Base-by-base conservation (phyloP, 2,888 invertebrate species). In the Erynnis tages region DNA sequence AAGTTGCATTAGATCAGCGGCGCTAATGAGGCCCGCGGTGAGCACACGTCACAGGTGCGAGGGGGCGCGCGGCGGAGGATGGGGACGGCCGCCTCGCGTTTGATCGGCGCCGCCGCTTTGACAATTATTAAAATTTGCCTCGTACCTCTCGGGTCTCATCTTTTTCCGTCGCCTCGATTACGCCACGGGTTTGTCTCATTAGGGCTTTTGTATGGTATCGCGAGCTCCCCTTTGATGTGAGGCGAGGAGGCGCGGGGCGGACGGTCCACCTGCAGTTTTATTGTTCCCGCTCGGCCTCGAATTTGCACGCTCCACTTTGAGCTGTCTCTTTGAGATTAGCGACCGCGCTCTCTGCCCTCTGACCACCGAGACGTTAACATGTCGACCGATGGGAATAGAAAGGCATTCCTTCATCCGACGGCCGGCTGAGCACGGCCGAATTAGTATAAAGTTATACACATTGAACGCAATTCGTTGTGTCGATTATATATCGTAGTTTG, bases 91-190 rank as follows among this genome's bases (percentile, higher is more conserved):
- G 71, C 80, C 77, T 70, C 72, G 79, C 86, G 85, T 90, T 90
- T 90, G 89, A 89, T 89, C 87, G 88, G 73, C 76, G 84, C 90
- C 89, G 89, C 84, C 88, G 90, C 90, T 90, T 90, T 90, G 90
- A 90, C 90, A 90, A 90, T 90, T 90, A 90, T 90, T 90, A 90
- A 90, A 90, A 90, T 90, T 89, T 85, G 90, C 88, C 88, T 83
- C 86, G 87, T 86, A 86, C 85, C 86, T 82, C 85, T 82, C 86
- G 77, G 79, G 86, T 81, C 84, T 88, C 88, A 88, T 88, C 88
- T 88, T 86, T 89, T 88, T 84, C 89, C 67, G 67, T 87, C 87
- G 87, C 85, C 87, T 88, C 88, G 87, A 86, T 85, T 88, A 88
- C 85, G 84, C 85, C 80, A 83, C 87, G 88, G 86, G 87, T 88